phyloP scores from a whole-genome alignment of 2,888 invertebrate species.

The Pomacea canaliculata region DNA sequence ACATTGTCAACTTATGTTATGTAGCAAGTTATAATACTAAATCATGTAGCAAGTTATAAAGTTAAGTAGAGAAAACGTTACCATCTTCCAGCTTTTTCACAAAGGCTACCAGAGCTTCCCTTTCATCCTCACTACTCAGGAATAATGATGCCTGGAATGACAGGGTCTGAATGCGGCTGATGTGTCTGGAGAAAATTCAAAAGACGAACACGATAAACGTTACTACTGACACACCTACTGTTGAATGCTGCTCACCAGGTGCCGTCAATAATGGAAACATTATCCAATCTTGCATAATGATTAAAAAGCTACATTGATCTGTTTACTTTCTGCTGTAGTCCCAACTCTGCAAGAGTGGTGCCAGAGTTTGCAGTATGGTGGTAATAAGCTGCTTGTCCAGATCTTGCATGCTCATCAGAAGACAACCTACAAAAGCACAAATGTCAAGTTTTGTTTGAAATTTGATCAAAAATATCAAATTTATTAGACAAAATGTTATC shows the following conservation, averaged over 20 bases:
- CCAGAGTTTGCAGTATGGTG: constrained; percentile 74
- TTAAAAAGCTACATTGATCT: too few species aligned
- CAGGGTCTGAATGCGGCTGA: constrained; percentile 13
- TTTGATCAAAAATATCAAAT: too few species aligned
- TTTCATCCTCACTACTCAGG: constrained; percentile 66
- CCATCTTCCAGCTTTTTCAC: constrained; percentile 73
- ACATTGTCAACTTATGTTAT: too few species aligned
- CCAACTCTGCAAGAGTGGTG: constrained; percentile 41
- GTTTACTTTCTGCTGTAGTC: constrained; percentile 14
- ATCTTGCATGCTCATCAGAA: constrained; percentile 77
- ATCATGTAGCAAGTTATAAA: too few species aligned
- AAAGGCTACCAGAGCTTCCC: constrained; percentile 73
- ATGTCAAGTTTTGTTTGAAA: neutral
- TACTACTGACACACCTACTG: too few species aligned
- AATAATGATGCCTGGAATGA: constrained; percentile 64
- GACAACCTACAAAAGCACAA: constrained; percentile 73
- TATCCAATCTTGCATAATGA: too few species aligned
- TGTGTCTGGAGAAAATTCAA: constrained; percentile 1
- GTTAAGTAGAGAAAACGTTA: constrained; percentile 23
- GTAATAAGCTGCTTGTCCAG: constrained; percentile 77
- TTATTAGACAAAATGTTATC: too few species aligned
- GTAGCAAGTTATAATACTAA: too few species aligned
- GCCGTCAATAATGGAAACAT: too few species aligned
- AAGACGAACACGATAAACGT: too few species aligned
- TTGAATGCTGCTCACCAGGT: too few species aligned